Evolutionary conservation across 2,888 invertebrate genomes (phyloP).

Genomic region (Lithophane ornitopus): DNA sequence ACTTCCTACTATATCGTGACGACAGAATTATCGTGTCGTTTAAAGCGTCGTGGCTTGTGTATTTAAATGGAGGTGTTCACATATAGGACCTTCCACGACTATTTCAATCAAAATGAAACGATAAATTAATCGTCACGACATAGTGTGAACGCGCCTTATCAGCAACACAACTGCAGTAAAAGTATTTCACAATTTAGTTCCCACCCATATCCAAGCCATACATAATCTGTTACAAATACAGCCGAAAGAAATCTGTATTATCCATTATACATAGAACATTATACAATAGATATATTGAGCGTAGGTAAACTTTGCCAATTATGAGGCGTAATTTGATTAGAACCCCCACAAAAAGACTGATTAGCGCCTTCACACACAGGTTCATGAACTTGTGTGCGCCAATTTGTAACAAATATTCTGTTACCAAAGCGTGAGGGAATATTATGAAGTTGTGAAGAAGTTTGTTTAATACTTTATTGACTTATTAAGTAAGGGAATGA

Average conservation of each 20-base stretch:
- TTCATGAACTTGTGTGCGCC: slow-evolving; percentile 40
- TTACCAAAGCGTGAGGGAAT: slow-evolving; percentile 17
- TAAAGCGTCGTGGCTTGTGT: too few relatives aligned
- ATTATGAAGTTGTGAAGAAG: slow-evolving; percentile 18
- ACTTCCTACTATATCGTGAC: too few relatives aligned
- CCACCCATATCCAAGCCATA: neutral
- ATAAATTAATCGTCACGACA: too few relatives aligned
- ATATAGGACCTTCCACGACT: too few relatives aligned
- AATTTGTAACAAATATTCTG: slow-evolving; percentile 48
- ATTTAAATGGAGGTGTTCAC: too few relatives aligned
- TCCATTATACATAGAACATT: neutral
- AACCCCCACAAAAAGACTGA: slow-evolving; percentile 44
- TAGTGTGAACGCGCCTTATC: too few relatives aligned
- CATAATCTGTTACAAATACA: neutral
- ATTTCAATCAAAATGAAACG: too few relatives aligned
- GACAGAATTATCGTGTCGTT: too few relatives aligned
- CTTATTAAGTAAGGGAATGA: slow-evolving; percentile 21
- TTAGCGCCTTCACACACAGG: slow-evolving; percentile 50
- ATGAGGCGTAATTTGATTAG: slow-evolving; percentile 59
- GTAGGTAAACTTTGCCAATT: slow-evolving; percentile 52
- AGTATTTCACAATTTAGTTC: slow-evolving; percentile 29
- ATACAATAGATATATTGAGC: slow-evolving; percentile 33
- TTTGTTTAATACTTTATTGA: slow-evolving; percentile 12
- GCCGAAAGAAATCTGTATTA: slow-evolving; percentile 9
- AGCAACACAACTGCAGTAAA: too few relatives aligned